Base-by-base conservation (phyloP, 1,140 invertebrate genomes). In the Odontomachus brunneus region DNA sequence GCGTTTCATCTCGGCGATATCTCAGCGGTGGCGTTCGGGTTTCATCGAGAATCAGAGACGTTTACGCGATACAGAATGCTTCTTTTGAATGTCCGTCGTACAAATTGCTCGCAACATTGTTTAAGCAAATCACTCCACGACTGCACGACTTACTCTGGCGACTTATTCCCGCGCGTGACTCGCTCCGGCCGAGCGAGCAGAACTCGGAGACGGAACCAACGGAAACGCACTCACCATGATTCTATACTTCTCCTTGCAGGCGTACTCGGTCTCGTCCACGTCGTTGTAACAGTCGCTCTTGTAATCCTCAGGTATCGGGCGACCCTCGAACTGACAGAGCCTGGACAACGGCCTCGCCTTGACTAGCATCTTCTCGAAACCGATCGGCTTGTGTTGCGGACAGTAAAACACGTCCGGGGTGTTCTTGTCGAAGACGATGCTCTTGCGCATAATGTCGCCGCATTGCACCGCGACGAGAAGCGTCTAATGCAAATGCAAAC, bases 361-460 rank as follows among this genome's bases (percentile, higher is more conserved):
- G 3, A 96, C 96, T 71, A 96, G 96, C 89, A 96, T 94, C 90
- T 96, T 96, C 74, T 96, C 96, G 86, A 96, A 95, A 9, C 95
- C 95, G n/a, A 95, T 96, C 12, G 96, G 96, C 89, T 97, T 97
- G 66, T 97, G 95, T 90, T 96, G 96, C 2, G 97, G 97, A 92
- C 97, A 97, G 91, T 97, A 98, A 92, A 98, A 98, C 0, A 97
- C 96, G 88, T 97, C 96, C 1, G 97, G 97, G 1, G 97, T 97
- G 85, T 97, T 97, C 91, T 97, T 97, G 88, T 98, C 97, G 89
- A 96, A 98, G 29, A 97, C 96, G 84, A 98, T 98, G 33, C 96
- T 96, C 92, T 97, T 97, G 44, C 97, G 92, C 94, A 97, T 95
- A 95, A 97, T 96, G 86, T 97, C 97, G 51, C 96, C 96, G n/a